Percentiles rank a stretch among this genome's conserved stretches.
Evolutionary conservation across 2,888 invertebrate species (phyloP).

Genomic region (Entomobrya proxima): DNA sequence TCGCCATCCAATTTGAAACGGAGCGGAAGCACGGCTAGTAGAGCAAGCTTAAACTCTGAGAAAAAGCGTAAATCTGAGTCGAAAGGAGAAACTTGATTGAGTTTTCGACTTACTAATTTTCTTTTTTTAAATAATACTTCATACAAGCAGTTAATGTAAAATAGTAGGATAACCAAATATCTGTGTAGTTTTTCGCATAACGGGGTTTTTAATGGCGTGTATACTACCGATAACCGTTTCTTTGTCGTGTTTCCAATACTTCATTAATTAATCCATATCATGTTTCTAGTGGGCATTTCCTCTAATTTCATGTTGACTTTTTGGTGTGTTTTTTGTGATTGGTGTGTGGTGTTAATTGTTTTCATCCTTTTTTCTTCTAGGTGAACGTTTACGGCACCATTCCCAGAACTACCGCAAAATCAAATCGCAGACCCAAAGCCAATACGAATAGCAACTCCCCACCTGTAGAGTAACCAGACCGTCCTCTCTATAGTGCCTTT

Average conservation of each 20-base stretch:
- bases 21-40: constrained; percentile 64
- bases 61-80: constrained; percentile 63
- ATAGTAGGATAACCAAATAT: background rate
- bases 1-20: constrained; percentile 59
- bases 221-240: background rate
- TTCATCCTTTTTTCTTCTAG: constrained; percentile 55
- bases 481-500: constrained; percentile 69
- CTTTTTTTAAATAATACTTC: background rate
- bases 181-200: background rate
- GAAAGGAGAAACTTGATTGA: constrained; percentile 16
- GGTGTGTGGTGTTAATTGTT: constrained; percentile 24
- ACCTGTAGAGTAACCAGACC: constrained; percentile 61
- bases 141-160: background rate
- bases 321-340: background rate
- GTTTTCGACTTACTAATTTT: background rate
- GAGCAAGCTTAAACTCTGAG: constrained; percentile 62
- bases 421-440: constrained; percentile 50
- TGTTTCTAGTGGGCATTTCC: background rate
- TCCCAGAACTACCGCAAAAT: constrained; percentile 62
- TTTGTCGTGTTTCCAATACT: background rate
- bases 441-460: constrained; percentile 25
- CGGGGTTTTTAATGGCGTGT: background rate
- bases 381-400: constrained; percentile 67
- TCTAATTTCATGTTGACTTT: background rate
- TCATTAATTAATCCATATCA: background rate